Base-by-base conservation (phyloP, 2,888 invertebrate genomes). In the Idaea biselata region DNA sequence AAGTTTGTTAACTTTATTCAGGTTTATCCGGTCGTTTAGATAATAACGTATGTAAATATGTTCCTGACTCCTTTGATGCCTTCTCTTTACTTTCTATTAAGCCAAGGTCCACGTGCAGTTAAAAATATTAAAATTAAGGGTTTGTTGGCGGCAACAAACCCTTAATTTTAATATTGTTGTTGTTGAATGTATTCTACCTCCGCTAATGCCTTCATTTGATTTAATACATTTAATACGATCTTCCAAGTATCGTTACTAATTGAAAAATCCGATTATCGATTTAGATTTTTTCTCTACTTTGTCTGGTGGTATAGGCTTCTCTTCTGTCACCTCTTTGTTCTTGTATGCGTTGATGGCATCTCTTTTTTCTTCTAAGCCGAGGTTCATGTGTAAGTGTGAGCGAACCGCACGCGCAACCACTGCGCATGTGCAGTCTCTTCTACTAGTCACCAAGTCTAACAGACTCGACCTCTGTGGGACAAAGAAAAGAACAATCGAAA, bases 401-500 rank as follows among this genome's bases (percentile, higher is more conserved):
- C 72, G 68, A 0, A 86, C 65, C 0, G 83, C 83, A 8, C 77
- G 74, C 0, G 84, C 82, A 14, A 80, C 68, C 14, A 80, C 69
- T 57, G 79, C 80, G 65, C 88, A 88, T 25, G 68, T 69, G 66
- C 86, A 87, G 31, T 72, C 63, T 54, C 64, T 63, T 1, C 77
- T 69, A 0, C 69, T 65, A 31, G 72, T 78, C 8, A 83, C 7
- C 0, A 75, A 58, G 25, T 78, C 69, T 18, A 82, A 59, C 16
- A 86, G 60, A 61, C 75, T 78, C 18, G 55, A 60, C 60, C 59
- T 61, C 59, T 59, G 16, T 44, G 25, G 25, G 25, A 53, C 14
- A 61, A 44, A 58, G 55, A 6, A 17, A 7, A 55, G 55, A n/a
- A 16, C 16, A 14, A 16, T 16, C 16, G 16, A 55, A 11, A 55